Evolutionary conservation across 2,888 invertebrate species (phyloP).

Genomic region (Polydrusus cervinus): DNA sequence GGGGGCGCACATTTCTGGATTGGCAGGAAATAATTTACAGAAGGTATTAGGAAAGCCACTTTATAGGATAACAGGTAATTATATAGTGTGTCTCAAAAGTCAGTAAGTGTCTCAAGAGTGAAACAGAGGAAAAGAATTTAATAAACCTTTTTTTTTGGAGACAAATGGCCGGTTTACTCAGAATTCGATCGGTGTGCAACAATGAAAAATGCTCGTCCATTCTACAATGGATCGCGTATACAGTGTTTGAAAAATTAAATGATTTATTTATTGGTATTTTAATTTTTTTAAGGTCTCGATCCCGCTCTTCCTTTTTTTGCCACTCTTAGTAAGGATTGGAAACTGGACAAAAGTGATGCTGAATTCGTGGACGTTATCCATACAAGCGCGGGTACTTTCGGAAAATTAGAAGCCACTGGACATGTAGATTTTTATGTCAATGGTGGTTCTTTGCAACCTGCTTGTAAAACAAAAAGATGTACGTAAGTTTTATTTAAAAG

Average conservation of each 20-base stretch:
- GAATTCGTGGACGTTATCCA: conserved; percentile 92
- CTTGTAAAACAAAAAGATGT: conserved; percentile 62
- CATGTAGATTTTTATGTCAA: conserved; percentile 80
- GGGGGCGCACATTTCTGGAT: conserved; percentile 74
- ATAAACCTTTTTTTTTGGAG: neutral
- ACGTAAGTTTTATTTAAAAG: conserved; percentile 50
- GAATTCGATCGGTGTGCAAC: too few species aligned
- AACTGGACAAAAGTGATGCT: conserved; percentile 87
- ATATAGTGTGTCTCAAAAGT: neutral
- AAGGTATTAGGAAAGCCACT: conserved; percentile 62
- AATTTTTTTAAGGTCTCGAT: conserved; percentile 74
- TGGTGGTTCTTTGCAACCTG: conserved; percentile 72
- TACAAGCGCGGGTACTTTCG: conserved; percentile 79
- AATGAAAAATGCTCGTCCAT: too few species aligned
- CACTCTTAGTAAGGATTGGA: conserved; percentile 71
- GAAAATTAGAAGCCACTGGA: conserved; percentile 66
- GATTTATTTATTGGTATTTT: conserved; percentile 38
- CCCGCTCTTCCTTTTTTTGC: conserved; percentile 79
- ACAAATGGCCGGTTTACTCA: neutral
- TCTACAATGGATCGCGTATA: too few species aligned
- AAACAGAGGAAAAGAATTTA: too few species aligned
- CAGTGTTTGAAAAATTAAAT: too few species aligned
- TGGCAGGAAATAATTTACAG: conserved; percentile 67
- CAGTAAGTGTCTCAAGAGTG: neutral
- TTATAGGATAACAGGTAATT: conserved; percentile 75